Conservation (phyloP, 2,888 invertebrate genomes). For the Anarsia innoxiella region DNA sequence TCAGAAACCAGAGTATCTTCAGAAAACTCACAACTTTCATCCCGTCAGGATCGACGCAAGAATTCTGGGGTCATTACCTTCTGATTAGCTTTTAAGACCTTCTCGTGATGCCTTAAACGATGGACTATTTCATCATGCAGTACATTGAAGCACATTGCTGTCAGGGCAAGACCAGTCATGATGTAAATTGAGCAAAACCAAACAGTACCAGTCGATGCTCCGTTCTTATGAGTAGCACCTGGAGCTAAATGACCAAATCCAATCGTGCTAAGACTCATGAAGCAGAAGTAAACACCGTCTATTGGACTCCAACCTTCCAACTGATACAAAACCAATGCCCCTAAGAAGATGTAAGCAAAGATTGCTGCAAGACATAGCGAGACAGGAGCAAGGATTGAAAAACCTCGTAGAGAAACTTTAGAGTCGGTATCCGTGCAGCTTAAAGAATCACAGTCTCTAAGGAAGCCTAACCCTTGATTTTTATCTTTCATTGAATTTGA, state of each 20-base stretch:
- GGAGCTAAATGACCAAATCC: slow-evolving; percentile 92
- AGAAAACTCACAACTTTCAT: slow-evolving; percentile 55
- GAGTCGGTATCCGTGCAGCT: slow-evolving; percentile 82
- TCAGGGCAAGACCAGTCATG: slow-evolving; percentile 90
- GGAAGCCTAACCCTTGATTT: slow-evolving; percentile 52
- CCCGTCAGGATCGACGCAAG: slow-evolving; percentile 67
- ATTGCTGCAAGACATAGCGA: slow-evolving; percentile 91
- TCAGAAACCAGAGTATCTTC: slow-evolving; percentile 63
- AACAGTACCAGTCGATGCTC: slow-evolving; percentile 78
- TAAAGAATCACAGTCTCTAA: slow-evolving; percentile 69
- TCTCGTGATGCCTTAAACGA: slow-evolving; percentile 79
- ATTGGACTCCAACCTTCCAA: slow-evolving; percentile 95
- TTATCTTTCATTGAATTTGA: slow-evolving; percentile 65
- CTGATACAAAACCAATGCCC: slow-evolving; percentile 90
- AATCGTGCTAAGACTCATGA: slow-evolving; percentile 95
- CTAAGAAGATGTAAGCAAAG: slow-evolving; percentile 92
- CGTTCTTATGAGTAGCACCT: slow-evolving; percentile 73
- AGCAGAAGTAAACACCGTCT: slow-evolving; percentile 95
- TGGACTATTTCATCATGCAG: slow-evolving; percentile 92
- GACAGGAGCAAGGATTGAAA: slow-evolving; percentile 91
- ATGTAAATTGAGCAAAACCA: slow-evolving; percentile 95
- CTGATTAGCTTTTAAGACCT: slow-evolving; percentile 51
- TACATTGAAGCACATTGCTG: slow-evolving; percentile 94
- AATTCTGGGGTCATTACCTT: slow-evolving; percentile 63
- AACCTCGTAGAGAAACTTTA: slow-evolving; percentile 79